Percentiles rank a stretch among this genome's conserved stretches.
Evolutionary conservation across 2,888 invertebrate genomes (phyloP).

Genomic region (Thereva nobilitata): DNA sequence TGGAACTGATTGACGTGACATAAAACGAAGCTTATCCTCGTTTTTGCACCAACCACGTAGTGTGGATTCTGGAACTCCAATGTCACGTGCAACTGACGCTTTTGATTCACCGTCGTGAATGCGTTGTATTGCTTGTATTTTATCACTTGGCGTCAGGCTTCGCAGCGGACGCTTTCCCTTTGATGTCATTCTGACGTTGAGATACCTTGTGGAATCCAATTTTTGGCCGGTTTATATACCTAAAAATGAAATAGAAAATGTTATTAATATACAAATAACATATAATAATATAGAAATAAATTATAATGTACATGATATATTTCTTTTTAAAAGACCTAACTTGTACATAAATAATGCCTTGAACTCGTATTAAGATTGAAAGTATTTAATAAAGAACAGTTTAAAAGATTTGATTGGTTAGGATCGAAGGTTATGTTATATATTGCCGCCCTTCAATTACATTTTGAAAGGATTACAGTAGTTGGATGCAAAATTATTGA

Average conservation of each 20-base stretch:
- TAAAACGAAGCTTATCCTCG: slow-evolving; percentile 74
- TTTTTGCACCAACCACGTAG: slow-evolving; percentile 87
- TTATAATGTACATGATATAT: no score
- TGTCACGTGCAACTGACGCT: slow-evolving; percentile 82
- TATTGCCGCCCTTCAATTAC: no score
- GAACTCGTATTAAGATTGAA: no score
- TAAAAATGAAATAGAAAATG: background rate
- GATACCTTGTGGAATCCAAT: slow-evolving; percentile 26
- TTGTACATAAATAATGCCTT: no score
- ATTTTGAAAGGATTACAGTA: no score
- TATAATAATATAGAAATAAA: no score
- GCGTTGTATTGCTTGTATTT: slow-evolving; percentile 78
- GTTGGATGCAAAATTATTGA: no score
- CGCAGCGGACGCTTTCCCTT: slow-evolving; percentile 80
- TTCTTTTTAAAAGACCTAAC: no score
- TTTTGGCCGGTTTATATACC: slow-evolving; percentile 16
- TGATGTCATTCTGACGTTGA: slow-evolving; percentile 62
- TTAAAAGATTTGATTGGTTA: no score
- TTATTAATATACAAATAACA: background rate
- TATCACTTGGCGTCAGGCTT: slow-evolving; percentile 75
- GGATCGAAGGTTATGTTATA: no score
- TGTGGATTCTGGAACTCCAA: slow-evolving; percentile 85
- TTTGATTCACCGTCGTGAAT: slow-evolving; percentile 85
- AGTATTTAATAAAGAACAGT: no score
- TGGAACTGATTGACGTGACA: slow-evolving; percentile 72